Evolutionary conservation across 2,888 invertebrate genomes (phyloP).

Genomic region (Toxonevra muliebris): DNA sequence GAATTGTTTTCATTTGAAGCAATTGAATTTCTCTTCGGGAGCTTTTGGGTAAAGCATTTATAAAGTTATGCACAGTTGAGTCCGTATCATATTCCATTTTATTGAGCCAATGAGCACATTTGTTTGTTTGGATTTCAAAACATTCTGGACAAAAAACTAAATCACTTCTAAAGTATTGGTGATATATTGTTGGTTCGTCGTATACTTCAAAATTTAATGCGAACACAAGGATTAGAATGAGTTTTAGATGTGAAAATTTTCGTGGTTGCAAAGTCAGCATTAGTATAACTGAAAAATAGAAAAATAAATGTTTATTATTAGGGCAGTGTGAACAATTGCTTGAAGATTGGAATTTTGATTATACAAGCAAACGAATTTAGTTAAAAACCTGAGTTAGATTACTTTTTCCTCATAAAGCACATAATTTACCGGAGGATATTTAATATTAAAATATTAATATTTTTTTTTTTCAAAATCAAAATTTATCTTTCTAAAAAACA

Average conservation of each 20-base stretch:
- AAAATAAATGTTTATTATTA: neutral
- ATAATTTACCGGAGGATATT: too few species aligned
- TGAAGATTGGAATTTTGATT: too few species aligned
- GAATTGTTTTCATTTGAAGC: slow-evolving; percentile 1
- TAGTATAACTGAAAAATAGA: slow-evolving; percentile 31
- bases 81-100: slow-evolving; percentile 20
- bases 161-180: slow-evolving; percentile 38
- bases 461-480: too few species aligned
- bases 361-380: too few species aligned
- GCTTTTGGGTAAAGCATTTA: neutral
- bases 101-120: slow-evolving; percentile 37
- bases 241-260: slow-evolving; percentile 30
- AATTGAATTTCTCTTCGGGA: slow-evolving; percentile 4
- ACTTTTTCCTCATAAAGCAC: too few species aligned
- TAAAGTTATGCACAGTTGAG: slow-evolving; percentile 1
- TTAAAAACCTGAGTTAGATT: too few species aligned
- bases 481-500: too few species aligned
- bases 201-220: slow-evolving; percentile 36
- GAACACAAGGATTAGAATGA: slow-evolving; percentile 33
- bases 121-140: slow-evolving; percentile 37
- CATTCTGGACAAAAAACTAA: slow-evolving; percentile 38
- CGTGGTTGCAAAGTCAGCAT: neutral
- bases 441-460: too few species aligned
- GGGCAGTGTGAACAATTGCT: too few species aligned
- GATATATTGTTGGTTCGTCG: slow-evolving; percentile 16